Percentiles rank a stretch among this genome's conserved stretches.
These are phyloP conservation scores for Macquaria ambigua DNA, from an alignment of 2,113 vertebrate species.

Conservation along the genomic window DNA sequence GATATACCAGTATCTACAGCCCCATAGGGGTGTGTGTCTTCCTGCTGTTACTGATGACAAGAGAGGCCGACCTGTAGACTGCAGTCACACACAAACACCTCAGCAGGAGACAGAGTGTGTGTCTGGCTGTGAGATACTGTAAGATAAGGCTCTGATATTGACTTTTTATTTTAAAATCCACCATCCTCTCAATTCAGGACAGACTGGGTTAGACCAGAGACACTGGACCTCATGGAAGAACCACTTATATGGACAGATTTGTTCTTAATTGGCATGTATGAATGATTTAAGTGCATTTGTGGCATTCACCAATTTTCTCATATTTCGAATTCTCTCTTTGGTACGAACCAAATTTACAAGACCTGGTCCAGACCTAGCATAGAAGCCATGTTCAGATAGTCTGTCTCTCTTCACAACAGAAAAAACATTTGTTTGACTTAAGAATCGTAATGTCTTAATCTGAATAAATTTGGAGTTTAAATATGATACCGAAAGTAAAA, in stretches of 20 bases:
- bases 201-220: background rate
- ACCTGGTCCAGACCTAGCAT: no score
- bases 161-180: background rate
- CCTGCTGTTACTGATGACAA: slow-evolving; percentile 34
- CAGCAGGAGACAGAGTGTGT: background rate
- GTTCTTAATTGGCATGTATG: no score
- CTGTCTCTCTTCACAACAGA: rapidly evolving
- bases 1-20: slow-evolving; percentile 17
- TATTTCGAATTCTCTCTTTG: no score
- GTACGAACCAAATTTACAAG: no score
- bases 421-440: no score
- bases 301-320: no score
- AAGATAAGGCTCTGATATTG: background rate
- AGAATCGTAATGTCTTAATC: no score
- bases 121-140: background rate
- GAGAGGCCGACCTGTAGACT: slow-evolving; percentile 1
- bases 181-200: background rate
- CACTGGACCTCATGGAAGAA: background rate
- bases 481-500: no score
- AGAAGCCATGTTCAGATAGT: no score
- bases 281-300: no score
- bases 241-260: no score
- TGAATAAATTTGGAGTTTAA: no score
- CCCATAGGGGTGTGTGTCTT: slow-evolving; percentile 26
- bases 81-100: slow-evolving; percentile 6